Conservation (phyloP, 2,113 vertebrate genomes). For the Centropus bengalensis region DNA sequence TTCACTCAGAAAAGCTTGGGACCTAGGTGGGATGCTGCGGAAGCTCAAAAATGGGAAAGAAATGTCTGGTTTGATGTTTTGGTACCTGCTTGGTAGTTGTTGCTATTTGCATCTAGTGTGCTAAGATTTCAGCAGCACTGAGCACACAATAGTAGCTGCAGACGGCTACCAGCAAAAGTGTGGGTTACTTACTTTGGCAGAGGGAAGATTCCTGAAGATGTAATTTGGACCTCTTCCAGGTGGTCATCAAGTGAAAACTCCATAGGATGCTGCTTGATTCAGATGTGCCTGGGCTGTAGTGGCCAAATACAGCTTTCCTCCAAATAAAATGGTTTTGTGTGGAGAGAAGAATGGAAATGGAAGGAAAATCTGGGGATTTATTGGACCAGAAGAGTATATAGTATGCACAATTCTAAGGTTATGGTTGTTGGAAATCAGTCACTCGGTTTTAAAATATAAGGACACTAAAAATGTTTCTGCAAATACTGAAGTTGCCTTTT, state of each 20-base stretch:
- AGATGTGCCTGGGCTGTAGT: background rate
- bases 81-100: fast-evolving
- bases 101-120: background rate
- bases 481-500: background rate
- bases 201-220: background rate
- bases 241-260: background rate
- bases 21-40: background rate
- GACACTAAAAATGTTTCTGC: background rate
- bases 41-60: background rate
- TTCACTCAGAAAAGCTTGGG: background rate
- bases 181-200: background rate
- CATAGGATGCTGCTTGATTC: background rate
- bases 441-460: background rate
- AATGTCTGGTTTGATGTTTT: background rate
- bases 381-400: background rate
- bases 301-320: background rate
- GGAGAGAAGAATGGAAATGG: background rate
- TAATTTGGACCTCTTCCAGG: background rate
- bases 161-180: background rate
- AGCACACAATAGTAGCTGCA: background rate
- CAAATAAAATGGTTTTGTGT: background rate
- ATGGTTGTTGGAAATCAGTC: background rate
- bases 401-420: background rate
- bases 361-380: background rate
- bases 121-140: background rate